Conservation (phyloP, 2,797 vertebrate species). For the Periophthalmus magnuspinnatus region DNA sequence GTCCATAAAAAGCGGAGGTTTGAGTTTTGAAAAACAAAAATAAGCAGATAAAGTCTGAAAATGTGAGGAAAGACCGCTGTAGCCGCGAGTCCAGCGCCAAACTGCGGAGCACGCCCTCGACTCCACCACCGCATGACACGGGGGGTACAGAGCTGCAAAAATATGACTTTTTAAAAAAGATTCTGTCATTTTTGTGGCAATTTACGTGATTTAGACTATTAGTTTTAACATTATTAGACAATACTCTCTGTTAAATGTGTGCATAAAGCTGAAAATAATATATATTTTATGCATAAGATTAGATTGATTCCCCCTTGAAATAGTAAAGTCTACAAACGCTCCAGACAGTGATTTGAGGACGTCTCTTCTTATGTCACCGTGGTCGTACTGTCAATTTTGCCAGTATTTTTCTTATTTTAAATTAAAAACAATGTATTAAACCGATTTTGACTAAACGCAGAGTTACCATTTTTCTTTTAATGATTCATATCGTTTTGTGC, state of each 20-base stretch:
- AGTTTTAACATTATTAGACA: not conserved
- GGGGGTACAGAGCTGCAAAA: conserved; percentile 1
- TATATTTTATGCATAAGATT: not conserved
- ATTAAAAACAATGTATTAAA: not conserved
- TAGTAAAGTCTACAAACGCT: not conserved
- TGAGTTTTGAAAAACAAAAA: not conserved
- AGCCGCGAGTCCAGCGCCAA: conserved; percentile 72
- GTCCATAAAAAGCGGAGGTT: conserved; percentile 33
- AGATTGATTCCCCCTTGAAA: not conserved
- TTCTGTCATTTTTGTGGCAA: fast-evolving
- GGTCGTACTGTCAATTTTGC: not conserved
- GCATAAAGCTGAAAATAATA: not conserved
- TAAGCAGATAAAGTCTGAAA: not conserved
- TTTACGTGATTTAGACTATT: not conserved
- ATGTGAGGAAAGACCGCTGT: conserved; percentile 15
- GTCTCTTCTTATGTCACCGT: not conserved
- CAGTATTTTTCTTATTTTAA: not conserved
- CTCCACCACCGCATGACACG: conserved; percentile 24
- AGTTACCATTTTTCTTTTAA: too few relatives aligned
- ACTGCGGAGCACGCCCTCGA: conserved; percentile 70
- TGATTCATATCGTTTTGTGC: too few relatives aligned
- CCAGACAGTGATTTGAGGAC: conserved; percentile 9
- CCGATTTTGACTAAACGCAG: too few relatives aligned
- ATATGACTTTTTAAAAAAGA: not conserved
- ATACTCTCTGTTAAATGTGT: fast-evolving